A percentile compares a stretch with the other conserved stretches of the same genome.
Conservation (phyloP, 2,113 vertebrate genomes). For the Chionomys nivalis region DNA sequence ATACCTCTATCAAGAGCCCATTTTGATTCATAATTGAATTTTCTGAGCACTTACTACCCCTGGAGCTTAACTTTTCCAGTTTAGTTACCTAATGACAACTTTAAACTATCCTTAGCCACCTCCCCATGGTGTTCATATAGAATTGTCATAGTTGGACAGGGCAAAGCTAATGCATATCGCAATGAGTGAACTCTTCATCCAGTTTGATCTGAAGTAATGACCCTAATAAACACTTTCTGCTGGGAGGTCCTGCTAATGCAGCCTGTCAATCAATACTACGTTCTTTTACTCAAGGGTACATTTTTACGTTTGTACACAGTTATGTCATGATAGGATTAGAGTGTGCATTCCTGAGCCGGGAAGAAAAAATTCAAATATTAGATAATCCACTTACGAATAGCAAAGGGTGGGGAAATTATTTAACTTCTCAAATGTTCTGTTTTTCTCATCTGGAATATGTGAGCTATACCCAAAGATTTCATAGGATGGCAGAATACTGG, state of each 20-base stretch:
- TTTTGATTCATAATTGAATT: conserved; percentile 75
- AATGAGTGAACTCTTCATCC: not conserved
- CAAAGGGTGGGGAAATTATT: not conserved
- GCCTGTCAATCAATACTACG: not conserved
- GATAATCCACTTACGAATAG: not conserved
- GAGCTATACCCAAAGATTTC: not conserved
- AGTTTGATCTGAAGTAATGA: conserved; percentile 64
- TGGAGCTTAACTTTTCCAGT: conserved; percentile 71
- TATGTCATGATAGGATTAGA: not conserved
- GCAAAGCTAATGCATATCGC: conserved; percentile 61
- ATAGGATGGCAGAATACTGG: not conserved
- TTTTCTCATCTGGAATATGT: conserved; percentile 10
- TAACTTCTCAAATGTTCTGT: conserved; percentile 19
- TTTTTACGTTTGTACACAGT: not conserved
- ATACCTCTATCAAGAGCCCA: not conserved
- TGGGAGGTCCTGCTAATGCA: conserved; percentile 7
- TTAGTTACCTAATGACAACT: conserved; percentile 72
- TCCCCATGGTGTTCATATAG: conserved; percentile 70
- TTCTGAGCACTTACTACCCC: conserved; percentile 64
- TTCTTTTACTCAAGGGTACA: not conserved
- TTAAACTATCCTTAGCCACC: conserved; percentile 67
- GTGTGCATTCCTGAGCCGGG: not conserved
- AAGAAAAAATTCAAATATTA: conserved; percentile 9
- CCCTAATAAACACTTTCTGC: conserved; percentile 47
- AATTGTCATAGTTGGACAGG: conserved; percentile 70